phyloP scores from a whole-genome alignment of 2,113 vertebrate genomes.

The Cyanistes caeruleus region DNA sequence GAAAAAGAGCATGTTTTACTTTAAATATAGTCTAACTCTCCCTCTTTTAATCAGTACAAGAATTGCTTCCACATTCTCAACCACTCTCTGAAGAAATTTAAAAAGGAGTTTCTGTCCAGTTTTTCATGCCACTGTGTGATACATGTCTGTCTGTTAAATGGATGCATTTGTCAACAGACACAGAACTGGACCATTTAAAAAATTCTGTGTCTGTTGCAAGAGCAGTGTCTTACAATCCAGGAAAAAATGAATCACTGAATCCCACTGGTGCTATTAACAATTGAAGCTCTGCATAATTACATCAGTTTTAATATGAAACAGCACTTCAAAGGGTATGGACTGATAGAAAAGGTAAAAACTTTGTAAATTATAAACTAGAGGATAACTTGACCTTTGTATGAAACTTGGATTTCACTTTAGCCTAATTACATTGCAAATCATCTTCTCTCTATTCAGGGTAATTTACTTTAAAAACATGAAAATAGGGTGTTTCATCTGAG shows the following conservation, averaged over 20 bases:
- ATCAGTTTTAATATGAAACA: not conserved
- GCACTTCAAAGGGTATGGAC: not conserved
- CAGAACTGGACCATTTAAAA: not conserved
- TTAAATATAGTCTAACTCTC: not conserved
- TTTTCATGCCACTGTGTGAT: not conserved
- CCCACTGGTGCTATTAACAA: not conserved
- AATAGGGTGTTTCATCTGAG: conserved; percentile 57
- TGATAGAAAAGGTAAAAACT: conserved; percentile 15
- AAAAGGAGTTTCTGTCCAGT: not conserved
- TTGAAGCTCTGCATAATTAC: not conserved
- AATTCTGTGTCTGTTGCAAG: not conserved
- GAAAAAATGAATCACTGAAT: not conserved
- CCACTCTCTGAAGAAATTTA: not conserved
- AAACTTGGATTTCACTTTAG: conserved; percentile 50
- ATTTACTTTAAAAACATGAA: conserved; percentile 65
- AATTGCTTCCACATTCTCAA: not conserved
- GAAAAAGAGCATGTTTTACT: not conserved
- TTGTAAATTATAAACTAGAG: not conserved
- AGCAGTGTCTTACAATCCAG: not conserved
- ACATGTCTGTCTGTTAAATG: not conserved
- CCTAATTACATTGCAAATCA: conserved; percentile 52
- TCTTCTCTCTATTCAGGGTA: conserved; percentile 25
- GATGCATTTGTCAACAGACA: not conserved
- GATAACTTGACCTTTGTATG: conserved; percentile 50
- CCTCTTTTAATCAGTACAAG: not conserved